phyloP scores from a whole-genome alignment of 2,888 invertebrate genomes.

The Caenorhabditis angaria region DNA sequence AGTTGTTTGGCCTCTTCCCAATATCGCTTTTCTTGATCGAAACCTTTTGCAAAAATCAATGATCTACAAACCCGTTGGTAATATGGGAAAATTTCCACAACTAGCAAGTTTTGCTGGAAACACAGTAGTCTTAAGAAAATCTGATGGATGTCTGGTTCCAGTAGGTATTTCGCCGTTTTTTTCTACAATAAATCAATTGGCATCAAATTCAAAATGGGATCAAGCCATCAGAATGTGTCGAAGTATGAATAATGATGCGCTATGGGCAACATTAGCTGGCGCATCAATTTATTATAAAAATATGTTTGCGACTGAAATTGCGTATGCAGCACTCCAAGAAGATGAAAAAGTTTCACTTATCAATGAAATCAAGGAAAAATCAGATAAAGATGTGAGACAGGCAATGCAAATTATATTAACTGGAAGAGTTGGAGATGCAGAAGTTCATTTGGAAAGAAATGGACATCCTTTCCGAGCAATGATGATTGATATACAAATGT shows the following conservation, averaged over 20 bases:
- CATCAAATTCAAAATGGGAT: slow-evolving; percentile 81
- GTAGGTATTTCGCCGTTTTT: slow-evolving; percentile 81
- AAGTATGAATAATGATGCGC: slow-evolving; percentile 76
- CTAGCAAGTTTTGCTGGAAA: slow-evolving; percentile 72
- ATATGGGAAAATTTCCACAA: slow-evolving; percentile 65
- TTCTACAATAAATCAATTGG: slow-evolving; percentile 73
- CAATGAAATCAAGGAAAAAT: slow-evolving; percentile 58
- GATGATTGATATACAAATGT: slow-evolving; percentile 80
- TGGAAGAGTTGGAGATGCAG: slow-evolving; percentile 77
- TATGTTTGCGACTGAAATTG: slow-evolving; percentile 89
- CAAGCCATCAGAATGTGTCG: slow-evolving; percentile 85
- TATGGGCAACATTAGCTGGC: slow-evolving; percentile 94
- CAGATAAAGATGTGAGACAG: slow-evolving; percentile 74
- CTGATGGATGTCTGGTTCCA: slow-evolving; percentile 87
- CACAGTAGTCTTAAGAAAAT: slow-evolving; percentile 84
- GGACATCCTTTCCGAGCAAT: slow-evolving; percentile 79
- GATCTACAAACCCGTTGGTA: slow-evolving; percentile 74
- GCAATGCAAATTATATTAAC: slow-evolving; percentile 72
- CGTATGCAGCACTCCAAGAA: slow-evolving; percentile 88
- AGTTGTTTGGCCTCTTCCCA: slow-evolving; percentile 84
- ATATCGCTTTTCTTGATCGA: slow-evolving; percentile 80
- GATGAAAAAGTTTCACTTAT: slow-evolving; percentile 74
- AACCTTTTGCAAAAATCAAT: slow-evolving; percentile 79
- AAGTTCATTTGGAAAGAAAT: slow-evolving; percentile 79
- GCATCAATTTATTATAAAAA: slow-evolving; percentile 87